These are phyloP conservation scores for Phoebastria nigripes DNA, from an alignment of 2,797 vertebrate species.

Conservation along the genomic window DNA sequence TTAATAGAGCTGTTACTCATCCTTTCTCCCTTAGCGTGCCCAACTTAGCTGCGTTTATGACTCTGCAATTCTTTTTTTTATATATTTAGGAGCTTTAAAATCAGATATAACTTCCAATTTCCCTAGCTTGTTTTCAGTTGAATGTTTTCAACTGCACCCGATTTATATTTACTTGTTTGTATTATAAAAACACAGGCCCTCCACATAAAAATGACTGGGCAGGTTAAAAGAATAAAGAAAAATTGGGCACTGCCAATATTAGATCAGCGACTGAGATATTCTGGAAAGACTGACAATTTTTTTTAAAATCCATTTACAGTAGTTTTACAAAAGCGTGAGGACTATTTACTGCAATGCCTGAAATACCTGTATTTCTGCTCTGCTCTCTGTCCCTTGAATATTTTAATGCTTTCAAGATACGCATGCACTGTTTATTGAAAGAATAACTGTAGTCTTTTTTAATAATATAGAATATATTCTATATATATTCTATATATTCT, in stretches of 20 bases:
- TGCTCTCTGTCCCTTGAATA: background rate
- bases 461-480: background rate
- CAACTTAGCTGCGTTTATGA: background rate
- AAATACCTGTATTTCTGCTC: background rate
- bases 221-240: background rate
- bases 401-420: background rate
- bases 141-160: background rate
- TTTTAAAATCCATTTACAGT: background rate
- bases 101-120: background rate
- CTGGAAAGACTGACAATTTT: background rate
- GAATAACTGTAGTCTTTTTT: background rate
- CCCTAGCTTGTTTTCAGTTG: background rate
- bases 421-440: background rate
- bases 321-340: background rate
- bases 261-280: background rate
- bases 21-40: accelerated
- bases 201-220: background rate
- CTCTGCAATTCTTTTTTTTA: background rate
- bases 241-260: background rate
- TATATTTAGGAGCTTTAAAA: background rate
- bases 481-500: background rate
- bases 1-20: background rate
- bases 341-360: background rate
- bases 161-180: background rate
- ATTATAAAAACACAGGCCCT: background rate